These are phyloP conservation scores for Scrobipalpa atriplicella DNA, from an alignment of 2,888 invertebrate genomes.

Conservation along the genomic window DNA sequence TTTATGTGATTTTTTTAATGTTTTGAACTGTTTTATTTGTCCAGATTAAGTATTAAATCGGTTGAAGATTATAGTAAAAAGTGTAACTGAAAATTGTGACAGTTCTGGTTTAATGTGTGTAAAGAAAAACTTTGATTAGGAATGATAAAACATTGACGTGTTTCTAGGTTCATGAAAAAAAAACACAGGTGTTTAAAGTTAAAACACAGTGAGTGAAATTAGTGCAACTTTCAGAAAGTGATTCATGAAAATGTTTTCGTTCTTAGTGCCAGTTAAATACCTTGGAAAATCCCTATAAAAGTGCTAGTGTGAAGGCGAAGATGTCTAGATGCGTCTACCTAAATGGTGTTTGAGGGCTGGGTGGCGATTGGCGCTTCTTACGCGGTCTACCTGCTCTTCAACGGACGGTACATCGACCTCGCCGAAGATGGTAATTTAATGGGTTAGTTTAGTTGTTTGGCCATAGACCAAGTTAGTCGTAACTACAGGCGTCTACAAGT, in stretches of 20 bases:
- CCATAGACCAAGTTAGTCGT: background rate
- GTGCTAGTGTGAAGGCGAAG: constrained; percentile 36
- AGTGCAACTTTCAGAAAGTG: background rate
- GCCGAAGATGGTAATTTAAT: constrained; percentile 59
- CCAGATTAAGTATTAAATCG: background rate
- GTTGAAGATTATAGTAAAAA: background rate
- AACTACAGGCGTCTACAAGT: background rate
- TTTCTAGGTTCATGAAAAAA: background rate
- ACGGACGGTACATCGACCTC: constrained; percentile 60
- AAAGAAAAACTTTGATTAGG: background rate
- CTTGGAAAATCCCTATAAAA: background rate
- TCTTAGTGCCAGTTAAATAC: background rate
- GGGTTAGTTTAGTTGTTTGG: background rate
- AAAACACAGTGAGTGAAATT: background rate
- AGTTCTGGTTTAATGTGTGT: background rate
- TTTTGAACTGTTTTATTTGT: background rate
- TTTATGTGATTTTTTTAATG: constrained; percentile 29
- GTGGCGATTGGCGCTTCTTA: constrained; percentile 55
- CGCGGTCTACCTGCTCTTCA: constrained; percentile 54
- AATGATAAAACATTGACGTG: background rate
- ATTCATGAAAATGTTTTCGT: background rate
- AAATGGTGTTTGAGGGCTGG: constrained; percentile 71
- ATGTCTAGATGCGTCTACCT: constrained; percentile 41
- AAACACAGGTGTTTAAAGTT: background rate
- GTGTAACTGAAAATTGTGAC: background rate